Percentiles rank a stretch among this genome's conserved stretches.
phyloP scores from a whole-genome alignment of 2,888 invertebrate species.

The Cheilosia urbana region DNA sequence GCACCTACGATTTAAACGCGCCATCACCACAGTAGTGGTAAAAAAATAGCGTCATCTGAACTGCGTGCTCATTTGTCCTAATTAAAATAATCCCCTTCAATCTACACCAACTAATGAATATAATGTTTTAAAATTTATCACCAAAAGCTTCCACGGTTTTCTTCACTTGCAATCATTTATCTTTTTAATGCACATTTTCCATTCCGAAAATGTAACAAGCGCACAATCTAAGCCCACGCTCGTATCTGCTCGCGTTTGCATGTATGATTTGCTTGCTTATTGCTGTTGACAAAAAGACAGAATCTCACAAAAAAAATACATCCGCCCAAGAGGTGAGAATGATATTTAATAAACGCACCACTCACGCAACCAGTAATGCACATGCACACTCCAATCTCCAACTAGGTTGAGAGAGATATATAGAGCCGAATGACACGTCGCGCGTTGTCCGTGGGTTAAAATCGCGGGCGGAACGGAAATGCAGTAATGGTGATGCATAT shows the following conservation, averaged over 20 bases:
- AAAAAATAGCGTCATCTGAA: too few species aligned
- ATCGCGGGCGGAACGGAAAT: slow-evolving; percentile 71
- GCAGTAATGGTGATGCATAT: slow-evolving; percentile 53
- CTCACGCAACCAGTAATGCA: slow-evolving; percentile 30
- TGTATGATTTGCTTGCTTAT: slow-evolving; percentile 11
- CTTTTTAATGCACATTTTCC: background rate
- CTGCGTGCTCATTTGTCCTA: too few species aligned
- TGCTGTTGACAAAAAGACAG: slow-evolving; percentile 27
- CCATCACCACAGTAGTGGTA: too few species aligned
- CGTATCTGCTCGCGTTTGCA: slow-evolving; percentile 8
- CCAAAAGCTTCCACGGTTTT: background rate
- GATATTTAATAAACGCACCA: slow-evolving; percentile 64
- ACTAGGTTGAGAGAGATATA: background rate
- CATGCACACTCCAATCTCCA: background rate
- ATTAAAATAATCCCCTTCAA: too few species aligned
- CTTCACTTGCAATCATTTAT: background rate
- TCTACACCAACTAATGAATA: too few species aligned
- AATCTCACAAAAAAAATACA: slow-evolving; percentile 43
- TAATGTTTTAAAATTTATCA: too few species aligned
- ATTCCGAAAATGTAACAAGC: background rate
- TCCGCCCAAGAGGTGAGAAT: slow-evolving; percentile 53
- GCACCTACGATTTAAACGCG: too few species aligned
- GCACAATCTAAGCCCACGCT: slow-evolving; percentile 18
- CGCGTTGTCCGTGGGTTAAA: slow-evolving; percentile 21
- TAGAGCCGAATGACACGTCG: slow-evolving; percentile 12